Conservation (phyloP, 2,797 vertebrate species). For the Rhinoraja longicauda region DNA sequence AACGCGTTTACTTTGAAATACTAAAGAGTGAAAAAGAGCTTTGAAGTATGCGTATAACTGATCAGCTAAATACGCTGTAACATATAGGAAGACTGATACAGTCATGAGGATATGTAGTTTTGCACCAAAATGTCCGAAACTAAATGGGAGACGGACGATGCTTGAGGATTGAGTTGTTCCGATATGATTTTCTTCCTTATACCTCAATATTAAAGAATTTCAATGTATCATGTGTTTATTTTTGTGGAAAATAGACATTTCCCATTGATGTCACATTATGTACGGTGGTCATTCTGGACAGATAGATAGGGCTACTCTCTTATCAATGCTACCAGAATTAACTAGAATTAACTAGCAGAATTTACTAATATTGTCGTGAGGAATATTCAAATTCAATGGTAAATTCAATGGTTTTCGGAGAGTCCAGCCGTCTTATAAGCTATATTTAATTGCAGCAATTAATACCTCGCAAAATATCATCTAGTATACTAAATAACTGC, state of each 20-base stretch:
- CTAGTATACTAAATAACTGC: neutral
- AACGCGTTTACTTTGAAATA: constrained; percentile 19
- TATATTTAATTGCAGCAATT: neutral
- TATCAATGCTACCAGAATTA: neutral
- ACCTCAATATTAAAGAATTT: neutral
- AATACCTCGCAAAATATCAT: neutral
- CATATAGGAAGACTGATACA: neutral
- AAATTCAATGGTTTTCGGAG: neutral
- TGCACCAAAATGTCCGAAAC: neutral
- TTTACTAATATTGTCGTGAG: constrained; percentile 11
- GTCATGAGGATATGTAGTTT: neutral
- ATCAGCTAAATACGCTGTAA: neutral
- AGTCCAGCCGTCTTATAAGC: neutral
- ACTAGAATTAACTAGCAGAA: neutral
- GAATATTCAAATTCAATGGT: neutral
- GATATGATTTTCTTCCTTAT: neutral
- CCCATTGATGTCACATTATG: neutral
- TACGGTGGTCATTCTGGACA: neutral
- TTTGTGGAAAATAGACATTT: neutral
- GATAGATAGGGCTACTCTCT: neutral
- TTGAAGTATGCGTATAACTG: neutral
- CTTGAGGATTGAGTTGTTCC: neutral
- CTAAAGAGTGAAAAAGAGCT: neutral
- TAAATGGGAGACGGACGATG: neutral
- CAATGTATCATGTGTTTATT: neutral